phyloP scores from a whole-genome alignment of 2,888 invertebrate genomes.

The Xestia c-nigrum region DNA sequence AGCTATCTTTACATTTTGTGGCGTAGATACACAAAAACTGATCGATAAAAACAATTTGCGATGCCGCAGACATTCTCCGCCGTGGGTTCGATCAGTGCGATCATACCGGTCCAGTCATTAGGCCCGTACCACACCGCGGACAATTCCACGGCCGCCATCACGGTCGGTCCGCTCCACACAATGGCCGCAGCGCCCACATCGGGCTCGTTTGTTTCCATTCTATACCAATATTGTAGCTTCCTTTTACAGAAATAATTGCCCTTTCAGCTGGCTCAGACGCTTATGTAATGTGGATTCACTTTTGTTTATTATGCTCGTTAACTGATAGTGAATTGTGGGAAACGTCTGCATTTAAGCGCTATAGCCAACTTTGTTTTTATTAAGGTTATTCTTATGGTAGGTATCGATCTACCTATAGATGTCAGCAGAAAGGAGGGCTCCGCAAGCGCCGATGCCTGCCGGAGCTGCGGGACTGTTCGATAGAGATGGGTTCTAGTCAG shows the following conservation, averaged over 20 bases:
- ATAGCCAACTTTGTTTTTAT: background rate
- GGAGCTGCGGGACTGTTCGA: too few species aligned
- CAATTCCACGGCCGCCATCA: constrained; percentile 22
- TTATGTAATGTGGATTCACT: constrained; percentile 58
- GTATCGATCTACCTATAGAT: background rate
- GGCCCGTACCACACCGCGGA: constrained; percentile 15
- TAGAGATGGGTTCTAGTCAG: too few species aligned
- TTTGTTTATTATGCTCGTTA: constrained; percentile 51
- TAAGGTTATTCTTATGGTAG: background rate
- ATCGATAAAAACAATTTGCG: constrained; percentile 56
- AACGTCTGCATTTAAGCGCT: constrained; percentile 14
- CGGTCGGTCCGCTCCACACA: constrained; percentile 50
- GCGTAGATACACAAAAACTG: constrained; percentile 20
- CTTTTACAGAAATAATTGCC: constrained; percentile 49
- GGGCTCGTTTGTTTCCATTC: constrained; percentile 51
- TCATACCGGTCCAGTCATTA: constrained; percentile 36
- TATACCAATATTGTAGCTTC: constrained; percentile 52
- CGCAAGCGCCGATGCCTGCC: too few species aligned
- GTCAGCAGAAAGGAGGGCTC: too few species aligned
- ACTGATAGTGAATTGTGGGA: constrained; percentile 45
- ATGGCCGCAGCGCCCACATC: constrained; percentile 41
- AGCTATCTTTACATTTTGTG: background rate
- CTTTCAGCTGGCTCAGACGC: constrained; percentile 48
- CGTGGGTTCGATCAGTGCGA: constrained; percentile 9
- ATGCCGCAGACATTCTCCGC: constrained; percentile 26